These are phyloP conservation scores for Cerastis leucographa DNA, from an alignment of 2,888 invertebrate genomes.

Conservation along the genomic window DNA sequence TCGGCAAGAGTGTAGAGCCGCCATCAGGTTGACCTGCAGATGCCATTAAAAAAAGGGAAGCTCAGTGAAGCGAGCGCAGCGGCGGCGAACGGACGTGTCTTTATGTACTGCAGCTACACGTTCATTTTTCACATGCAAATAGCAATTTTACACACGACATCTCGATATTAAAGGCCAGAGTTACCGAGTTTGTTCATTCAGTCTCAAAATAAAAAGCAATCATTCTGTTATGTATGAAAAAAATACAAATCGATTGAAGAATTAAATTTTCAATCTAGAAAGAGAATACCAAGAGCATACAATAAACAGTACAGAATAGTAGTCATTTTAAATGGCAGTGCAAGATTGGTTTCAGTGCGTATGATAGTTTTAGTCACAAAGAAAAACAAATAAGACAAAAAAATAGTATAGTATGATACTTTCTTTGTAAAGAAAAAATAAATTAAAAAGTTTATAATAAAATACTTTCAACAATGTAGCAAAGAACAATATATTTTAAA, in stretches of 20 bases:
- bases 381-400: neutral
- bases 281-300: constrained; percentile 50
- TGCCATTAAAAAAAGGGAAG: no score
- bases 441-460: no score
- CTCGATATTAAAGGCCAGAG: neutral
- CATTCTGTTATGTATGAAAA: neutral
- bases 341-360: constrained; percentile 35
- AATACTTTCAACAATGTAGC: no score
- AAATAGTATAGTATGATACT: neutral
- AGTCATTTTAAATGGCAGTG: constrained; percentile 27
- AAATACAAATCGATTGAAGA: neutral
- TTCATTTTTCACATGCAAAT: constrained; percentile 16
- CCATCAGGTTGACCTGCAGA: no score
- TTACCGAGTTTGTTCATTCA: neutral
- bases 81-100: no score
- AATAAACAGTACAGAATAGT: constrained; percentile 52
- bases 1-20: no score
- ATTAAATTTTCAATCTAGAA: constrained; percentile 8
- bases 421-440: no score
- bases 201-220: constrained; percentile 15
- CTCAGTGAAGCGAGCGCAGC: no score
- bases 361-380: constrained; percentile 35
- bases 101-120: no score
- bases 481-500: no score
- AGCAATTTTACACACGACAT: neutral